A percentile compares a stretch with the other conserved stretches of the same genome.
Evolutionary conservation across 2,797 vertebrate genomes (phyloP).

Genomic region (Tolypeutes matacus): DNA sequence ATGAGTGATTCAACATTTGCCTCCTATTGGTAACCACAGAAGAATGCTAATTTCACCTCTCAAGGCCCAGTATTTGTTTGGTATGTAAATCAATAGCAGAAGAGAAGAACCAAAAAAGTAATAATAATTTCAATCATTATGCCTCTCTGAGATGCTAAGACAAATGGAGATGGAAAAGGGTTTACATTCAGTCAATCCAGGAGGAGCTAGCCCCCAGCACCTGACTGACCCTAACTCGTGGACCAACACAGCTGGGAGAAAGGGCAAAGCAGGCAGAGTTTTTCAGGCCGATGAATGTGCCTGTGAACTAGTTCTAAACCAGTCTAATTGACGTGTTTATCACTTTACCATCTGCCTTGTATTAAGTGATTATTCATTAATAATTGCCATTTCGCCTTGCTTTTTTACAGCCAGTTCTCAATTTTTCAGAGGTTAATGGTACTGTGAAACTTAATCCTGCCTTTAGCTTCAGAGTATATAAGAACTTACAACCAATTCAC

Average conservation of each 20-base stretch:
- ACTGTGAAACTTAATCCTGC: neutral
- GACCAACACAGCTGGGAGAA: neutral
- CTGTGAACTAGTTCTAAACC: conserved; percentile 62
- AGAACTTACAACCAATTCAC: neutral
- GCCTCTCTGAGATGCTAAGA: conserved; percentile 62
- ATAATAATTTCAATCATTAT: conserved; percentile 72
- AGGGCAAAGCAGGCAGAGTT: neutral
- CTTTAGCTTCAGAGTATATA: neutral
- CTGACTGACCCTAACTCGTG: neutral
- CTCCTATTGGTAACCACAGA: conserved; percentile 70
- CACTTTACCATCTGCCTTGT: conserved; percentile 66
- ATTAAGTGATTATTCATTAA: conserved; percentile 76
- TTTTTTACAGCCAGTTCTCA: conserved; percentile 51
- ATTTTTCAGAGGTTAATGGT: conserved; percentile 33
- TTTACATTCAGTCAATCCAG: conserved; percentile 45
- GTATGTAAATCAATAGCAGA: conserved; percentile 73
- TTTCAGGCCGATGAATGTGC: conserved; percentile 37
- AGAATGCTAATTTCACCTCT: conserved; percentile 78
- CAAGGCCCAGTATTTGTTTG: conserved; percentile 69
- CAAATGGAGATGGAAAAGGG: conserved; percentile 59
- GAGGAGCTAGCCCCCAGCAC: neutral
- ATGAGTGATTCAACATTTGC: conserved; percentile 58
- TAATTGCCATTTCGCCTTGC: conserved; percentile 56
- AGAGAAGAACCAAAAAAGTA: conserved; percentile 62
- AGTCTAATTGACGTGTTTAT: conserved; percentile 74